phyloP scores from a whole-genome alignment of 2,113 vertebrate species.

The Boulengeromyrus knoepffleri region DNA sequence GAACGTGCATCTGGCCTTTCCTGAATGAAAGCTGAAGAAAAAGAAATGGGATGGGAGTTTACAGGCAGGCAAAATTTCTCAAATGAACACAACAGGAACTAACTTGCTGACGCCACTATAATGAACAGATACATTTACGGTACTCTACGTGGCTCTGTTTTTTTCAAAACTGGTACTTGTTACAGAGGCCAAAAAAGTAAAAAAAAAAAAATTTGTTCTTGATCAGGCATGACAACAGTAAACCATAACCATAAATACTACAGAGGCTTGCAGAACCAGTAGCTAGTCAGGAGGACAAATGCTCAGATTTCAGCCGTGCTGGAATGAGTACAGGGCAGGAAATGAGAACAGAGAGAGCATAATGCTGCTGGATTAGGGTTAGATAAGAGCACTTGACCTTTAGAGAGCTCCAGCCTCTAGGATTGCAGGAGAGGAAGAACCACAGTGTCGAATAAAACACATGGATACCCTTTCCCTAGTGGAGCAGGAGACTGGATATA shows the following conservation, averaged over 20 bases:
- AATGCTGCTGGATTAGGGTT: slow-evolving; percentile 17
- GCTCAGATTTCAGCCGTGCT: not conserved
- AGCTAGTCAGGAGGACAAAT: not conserved
- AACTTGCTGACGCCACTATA: not conserved
- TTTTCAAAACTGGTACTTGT: not conserved
- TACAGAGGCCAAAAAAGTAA: not conserved
- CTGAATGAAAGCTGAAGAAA: not conserved
- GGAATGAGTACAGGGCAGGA: slow-evolving; percentile 8
- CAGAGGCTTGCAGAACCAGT: not conserved
- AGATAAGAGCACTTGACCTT: slow-evolving; percentile 24
- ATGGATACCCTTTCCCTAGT: not conserved
- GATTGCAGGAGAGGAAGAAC: not conserved
- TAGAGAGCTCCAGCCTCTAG: not conserved
- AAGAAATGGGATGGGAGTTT: not conserved
- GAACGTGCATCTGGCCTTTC: slow-evolving; percentile 4
- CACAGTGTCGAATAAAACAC: not conserved
- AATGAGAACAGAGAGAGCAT: not conserved
- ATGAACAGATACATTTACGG: not conserved
- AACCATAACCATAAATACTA: not conserved
- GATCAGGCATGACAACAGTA: not conserved
- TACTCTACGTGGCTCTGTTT: not conserved
- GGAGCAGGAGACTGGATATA: not conserved
- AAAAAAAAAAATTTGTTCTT: not conserved
- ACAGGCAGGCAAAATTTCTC: not conserved
- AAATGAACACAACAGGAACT: not conserved